Base-by-base conservation (phyloP, 2,888 invertebrate genomes). In the Andrena praecox region DNA sequence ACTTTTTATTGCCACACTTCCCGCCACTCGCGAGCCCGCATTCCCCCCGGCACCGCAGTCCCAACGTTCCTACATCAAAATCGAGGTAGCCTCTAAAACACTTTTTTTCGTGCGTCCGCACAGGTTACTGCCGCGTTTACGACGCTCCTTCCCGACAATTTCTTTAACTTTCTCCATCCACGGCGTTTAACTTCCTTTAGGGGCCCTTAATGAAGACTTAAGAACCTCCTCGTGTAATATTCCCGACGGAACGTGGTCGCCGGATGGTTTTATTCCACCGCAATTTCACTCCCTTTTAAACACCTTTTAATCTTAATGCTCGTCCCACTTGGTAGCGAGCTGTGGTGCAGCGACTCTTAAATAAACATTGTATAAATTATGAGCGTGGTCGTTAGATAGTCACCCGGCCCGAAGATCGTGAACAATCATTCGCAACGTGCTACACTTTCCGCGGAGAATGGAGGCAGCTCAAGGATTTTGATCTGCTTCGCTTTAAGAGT, bases 1-100 rank as follows among this genome's bases (percentile, higher is more conserved):
- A 80, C 80, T 66, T 70, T 82, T 76, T 84, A 86, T 82, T 77
- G 73, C 52, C 84, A 81, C 75, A 67, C 60, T 84, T 72, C 77
- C 77, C 74, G 83, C 72, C 83, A 77, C 83, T 83, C 31, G 24
- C 66, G 63, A 63, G 67, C 59, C 20, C 64, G 52, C 64, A 52
- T 74, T 70, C 77, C 74, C 31, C 2, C 2, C 29, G 20, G 42
- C 5, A 42, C 1, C 27, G 67, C 42, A 24, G 50, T 52, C 48
- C 4, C 48, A 54, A 56, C 33, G 33, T 52, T 68, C 29, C 52
- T 8, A 35, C 73, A 50, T 66, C 75, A 48, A 59, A 60, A 73
- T 20, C 31, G 50, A 24, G n/a, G 12, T 5, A 33, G 52, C 10
- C 5, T 10, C 16, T 50, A 31, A 42, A 42, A 10, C 52, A 70